These are phyloP conservation scores for Camarhynchus parvulus DNA, from an alignment of 2,113 vertebrate species.

Conservation along the genomic window DNA sequence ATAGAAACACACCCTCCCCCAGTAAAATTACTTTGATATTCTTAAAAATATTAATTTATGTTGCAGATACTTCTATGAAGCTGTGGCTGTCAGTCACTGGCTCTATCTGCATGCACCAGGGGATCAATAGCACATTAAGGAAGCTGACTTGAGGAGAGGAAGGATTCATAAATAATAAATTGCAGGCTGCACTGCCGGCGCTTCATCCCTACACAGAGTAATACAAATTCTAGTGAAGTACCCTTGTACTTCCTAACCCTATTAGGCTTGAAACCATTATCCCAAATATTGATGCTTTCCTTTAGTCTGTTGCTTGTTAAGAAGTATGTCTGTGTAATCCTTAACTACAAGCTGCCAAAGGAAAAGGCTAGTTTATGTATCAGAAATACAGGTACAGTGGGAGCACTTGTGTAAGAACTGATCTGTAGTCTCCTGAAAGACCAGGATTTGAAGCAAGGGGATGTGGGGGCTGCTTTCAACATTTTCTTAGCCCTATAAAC, in stretches of 20 bases:
- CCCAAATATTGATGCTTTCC: background rate
- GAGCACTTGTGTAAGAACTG: constrained; percentile 8
- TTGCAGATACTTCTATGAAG: background rate
- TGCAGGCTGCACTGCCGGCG: constrained; percentile 63
- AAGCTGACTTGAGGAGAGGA: constrained; percentile 78
- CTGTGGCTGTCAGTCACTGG: constrained; percentile 42
- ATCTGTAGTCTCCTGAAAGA: constrained; percentile 21
- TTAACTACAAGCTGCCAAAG: background rate
- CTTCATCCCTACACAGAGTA: constrained; percentile 62
- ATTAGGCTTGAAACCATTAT: constrained; percentile 6
- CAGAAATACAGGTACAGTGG: background rate
- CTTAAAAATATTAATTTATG: background rate
- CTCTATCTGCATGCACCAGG: constrained; percentile 51
- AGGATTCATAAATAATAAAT: constrained; percentile 91
- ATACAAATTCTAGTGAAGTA: constrained; percentile 42
- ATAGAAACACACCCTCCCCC: fast-evolving
- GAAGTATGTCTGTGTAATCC: background rate
- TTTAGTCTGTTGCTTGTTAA: constrained; percentile 43
- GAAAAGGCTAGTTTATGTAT: background rate
- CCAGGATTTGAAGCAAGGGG: constrained; percentile 1
- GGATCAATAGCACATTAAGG: constrained; percentile 84
- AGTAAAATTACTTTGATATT: background rate
- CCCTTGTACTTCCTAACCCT: constrained; percentile 38
- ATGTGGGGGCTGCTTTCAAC: background rate
- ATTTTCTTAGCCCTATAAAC: background rate